phyloP scores from a whole-genome alignment of 2,888 invertebrate genomes.

The Adineta ricciae region DNA sequence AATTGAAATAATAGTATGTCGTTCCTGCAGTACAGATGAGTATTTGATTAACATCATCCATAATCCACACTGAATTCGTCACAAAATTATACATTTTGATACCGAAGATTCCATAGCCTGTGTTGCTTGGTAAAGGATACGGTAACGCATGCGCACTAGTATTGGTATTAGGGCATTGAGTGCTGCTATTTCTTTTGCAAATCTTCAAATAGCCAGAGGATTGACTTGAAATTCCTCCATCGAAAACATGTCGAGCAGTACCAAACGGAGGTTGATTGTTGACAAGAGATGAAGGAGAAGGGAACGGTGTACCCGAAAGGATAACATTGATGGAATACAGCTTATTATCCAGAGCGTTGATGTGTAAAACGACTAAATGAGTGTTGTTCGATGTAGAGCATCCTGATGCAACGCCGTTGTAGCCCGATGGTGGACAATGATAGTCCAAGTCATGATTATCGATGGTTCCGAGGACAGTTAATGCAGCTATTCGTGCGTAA shows the following conservation, averaged over 20 bases:
- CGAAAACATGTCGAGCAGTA: background rate
- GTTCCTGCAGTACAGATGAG: background rate
- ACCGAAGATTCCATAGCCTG: background rate
- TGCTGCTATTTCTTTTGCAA: background rate
- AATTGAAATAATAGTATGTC: background rate
- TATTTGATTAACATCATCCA: background rate
- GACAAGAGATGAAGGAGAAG: background rate
- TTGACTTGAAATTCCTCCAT: background rate
- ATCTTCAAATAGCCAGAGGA: background rate
- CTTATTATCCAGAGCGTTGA: background rate
- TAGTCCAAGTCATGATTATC: background rate
- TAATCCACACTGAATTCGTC: background rate
- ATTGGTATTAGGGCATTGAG: background rate
- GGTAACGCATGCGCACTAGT: background rate
- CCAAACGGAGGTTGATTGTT: background rate
- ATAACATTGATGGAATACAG: background rate
- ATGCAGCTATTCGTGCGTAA: no score
- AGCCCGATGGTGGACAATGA: background rate
- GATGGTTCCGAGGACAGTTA: no score
- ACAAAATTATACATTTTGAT: background rate
- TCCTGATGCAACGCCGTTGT: background rate
- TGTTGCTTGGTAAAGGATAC: background rate
- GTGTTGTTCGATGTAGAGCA: background rate
- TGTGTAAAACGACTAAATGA: background rate
- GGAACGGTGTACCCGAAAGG: background rate